Conservation (phyloP, 2,113 vertebrate species). For the Pholis gunnellus region DNA sequence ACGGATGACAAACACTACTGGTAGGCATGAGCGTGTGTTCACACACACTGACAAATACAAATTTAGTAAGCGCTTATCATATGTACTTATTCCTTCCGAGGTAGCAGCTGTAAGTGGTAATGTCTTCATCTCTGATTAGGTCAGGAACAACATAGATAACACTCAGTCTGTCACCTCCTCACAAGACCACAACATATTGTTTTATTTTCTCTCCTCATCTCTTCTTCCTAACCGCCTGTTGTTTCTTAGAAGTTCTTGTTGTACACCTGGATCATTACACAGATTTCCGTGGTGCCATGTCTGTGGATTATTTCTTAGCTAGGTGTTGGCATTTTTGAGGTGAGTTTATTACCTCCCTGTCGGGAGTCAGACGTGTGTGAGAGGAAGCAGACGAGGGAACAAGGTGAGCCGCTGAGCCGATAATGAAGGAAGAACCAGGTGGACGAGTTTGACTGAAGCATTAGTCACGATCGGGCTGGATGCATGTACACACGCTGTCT, state of each 20-base stretch:
- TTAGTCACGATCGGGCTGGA: slow-evolving; percentile 58
- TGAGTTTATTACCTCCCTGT: slow-evolving; percentile 2
- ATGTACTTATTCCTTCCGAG: neutral
- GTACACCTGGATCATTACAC: neutral
- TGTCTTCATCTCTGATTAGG: neutral
- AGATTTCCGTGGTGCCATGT: neutral
- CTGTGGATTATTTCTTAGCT: neutral
- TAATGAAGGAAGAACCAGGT: slow-evolving; percentile 60
- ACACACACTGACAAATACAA: neutral
- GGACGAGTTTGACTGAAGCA: slow-evolving; percentile 46
- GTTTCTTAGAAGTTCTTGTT: neutral
- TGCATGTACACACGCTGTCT: neutral
- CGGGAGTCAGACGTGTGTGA: slow-evolving; percentile 27
- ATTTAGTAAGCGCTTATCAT: neutral
- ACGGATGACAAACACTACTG: slow-evolving; percentile 20
- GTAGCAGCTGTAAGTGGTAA: neutral
- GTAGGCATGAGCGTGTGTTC: neutral
- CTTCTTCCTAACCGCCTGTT: neutral
- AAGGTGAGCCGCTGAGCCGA: slow-evolving; percentile 52
- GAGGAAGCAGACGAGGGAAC: slow-evolving; percentile 31
- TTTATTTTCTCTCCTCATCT: neutral
- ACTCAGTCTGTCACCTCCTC: neutral
- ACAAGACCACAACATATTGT: neutral
- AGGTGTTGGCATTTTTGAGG: neutral
- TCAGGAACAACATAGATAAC: neutral